Percentiles rank a stretch among this genome's conserved stretches.
These are phyloP conservation scores for Hyposoter dolosus DNA, from an alignment of 2,888 invertebrate genomes.

Conservation along the genomic window DNA sequence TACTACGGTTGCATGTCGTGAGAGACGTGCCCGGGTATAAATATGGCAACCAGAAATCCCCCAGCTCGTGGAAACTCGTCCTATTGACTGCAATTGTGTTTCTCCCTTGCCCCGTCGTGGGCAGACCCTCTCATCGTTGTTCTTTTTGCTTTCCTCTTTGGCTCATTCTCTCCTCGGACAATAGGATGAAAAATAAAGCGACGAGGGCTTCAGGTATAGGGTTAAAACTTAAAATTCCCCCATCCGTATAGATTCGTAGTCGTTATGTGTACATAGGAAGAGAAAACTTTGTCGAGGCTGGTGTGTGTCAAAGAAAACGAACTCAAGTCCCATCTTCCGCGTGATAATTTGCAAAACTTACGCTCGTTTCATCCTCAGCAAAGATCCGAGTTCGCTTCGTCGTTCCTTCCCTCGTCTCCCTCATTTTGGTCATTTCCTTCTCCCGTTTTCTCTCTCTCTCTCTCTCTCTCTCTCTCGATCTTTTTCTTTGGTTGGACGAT, in stretches of 20 bases:
- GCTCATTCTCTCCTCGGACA: conserved; percentile 75
- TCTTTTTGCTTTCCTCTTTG: background rate
- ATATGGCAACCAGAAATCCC: conserved; percentile 43
- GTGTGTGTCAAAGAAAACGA: conserved; percentile 50
- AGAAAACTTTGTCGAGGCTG: background rate
- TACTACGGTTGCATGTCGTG: conserved; percentile 26
- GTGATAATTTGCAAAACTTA: conserved; percentile 63
- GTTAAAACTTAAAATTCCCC: conserved; percentile 69
- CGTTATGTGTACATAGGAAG: conserved; percentile 2
- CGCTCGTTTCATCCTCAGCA: conserved; percentile 40
- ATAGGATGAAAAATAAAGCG: conserved; percentile 79
- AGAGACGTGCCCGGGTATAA: conserved; percentile 61
- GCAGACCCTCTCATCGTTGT: background rate
- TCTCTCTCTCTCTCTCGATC: conserved; percentile 36
- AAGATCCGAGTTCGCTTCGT: conserved; percentile 21
- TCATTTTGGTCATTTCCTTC: conserved; percentile 47
- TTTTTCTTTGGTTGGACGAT: conserved; percentile 41
- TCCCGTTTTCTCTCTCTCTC: too few relatives aligned
- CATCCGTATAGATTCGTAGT: background rate
- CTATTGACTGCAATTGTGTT: conserved; percentile 67
- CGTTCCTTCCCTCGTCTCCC: conserved; percentile 17
- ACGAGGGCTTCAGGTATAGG: conserved; percentile 68
- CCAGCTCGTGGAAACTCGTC: conserved; percentile 62
- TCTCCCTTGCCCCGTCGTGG: conserved; percentile 23
- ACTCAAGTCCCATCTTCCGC: conserved; percentile 23